These are phyloP conservation scores for Myanophis thanlyinensis DNA, from an alignment of 2,113 vertebrate genomes.

Conservation along the genomic window DNA sequence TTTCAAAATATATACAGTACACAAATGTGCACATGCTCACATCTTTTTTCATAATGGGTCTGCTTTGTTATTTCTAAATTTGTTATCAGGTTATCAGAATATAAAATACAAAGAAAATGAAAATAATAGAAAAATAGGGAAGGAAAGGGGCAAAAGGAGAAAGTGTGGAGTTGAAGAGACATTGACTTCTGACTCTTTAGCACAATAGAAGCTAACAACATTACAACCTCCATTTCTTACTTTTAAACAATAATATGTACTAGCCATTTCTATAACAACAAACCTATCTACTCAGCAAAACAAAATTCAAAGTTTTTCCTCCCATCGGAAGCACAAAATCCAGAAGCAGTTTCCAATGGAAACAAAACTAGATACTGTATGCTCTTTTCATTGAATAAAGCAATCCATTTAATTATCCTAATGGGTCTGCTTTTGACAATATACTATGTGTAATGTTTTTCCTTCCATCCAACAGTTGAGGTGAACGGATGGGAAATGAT, in stretches of 20 bases:
- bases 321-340: not conserved
- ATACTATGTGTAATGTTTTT: not conserved
- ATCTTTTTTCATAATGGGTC: not conserved
- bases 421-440: not conserved
- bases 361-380: not conserved
- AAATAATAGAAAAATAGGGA: not conserved
- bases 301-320: not conserved
- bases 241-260: not conserved
- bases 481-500: constrained; percentile 24
- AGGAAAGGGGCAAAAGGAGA: not conserved
- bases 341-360: not conserved
- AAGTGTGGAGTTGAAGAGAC: not conserved
- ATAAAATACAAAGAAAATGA: not conserved
- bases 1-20: not conserved
- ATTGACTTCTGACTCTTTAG: not conserved
- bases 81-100: not conserved
- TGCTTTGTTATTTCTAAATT: not conserved
- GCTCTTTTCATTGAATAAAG: not conserved
- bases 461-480: not conserved
- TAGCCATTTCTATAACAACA: not conserved
- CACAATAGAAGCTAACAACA: not conserved
- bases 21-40: not conserved
- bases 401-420: not conserved
- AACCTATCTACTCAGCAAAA: not conserved
- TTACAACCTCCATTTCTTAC: not conserved